Evolutionary conservation across 35 echinoderm and acorn worm species (phyloP).

Genomic region (Acanthaster planci): DNA sequence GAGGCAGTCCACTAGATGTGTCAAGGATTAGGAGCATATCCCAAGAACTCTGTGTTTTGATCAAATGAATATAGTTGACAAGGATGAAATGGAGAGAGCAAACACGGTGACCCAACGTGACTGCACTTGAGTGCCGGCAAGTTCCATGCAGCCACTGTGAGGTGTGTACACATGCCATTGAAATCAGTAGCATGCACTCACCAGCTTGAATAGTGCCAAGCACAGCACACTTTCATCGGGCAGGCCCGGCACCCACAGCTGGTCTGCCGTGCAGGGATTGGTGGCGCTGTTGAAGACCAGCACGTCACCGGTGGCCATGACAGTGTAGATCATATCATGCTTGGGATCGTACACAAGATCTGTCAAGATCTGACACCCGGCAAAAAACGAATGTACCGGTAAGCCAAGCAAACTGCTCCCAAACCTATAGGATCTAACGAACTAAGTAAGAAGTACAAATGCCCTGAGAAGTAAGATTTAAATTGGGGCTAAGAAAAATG

Average conservation of each 20-base stretch:
- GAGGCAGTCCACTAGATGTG: too few species aligned
- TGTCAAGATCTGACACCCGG: slow-evolving; percentile 39
- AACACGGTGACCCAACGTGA: too few species aligned
- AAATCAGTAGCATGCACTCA: slow-evolving; percentile 56
- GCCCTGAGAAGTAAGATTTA: too few species aligned
- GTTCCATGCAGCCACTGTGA: neutral
- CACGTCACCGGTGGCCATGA: slow-evolving; percentile 82
- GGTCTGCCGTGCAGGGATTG: slow-evolving; percentile 80
- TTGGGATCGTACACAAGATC: slow-evolving; percentile 93
- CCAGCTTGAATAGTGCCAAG: slow-evolving; percentile 80
- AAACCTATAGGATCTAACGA: too few species aligned
- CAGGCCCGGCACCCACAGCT: slow-evolving; percentile 71
- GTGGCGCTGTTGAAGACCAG: slow-evolving; percentile 80
- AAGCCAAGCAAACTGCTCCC: too few species aligned
- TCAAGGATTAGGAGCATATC: too few species aligned
- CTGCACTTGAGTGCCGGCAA: neutral
- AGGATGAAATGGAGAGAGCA: too few species aligned
- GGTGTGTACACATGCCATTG: neutral
- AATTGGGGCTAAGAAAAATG: too few species aligned
- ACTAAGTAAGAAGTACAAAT: too few species aligned
- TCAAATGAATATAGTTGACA: too few species aligned
- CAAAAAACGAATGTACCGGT: too few species aligned
- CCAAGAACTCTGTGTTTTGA: too few species aligned
- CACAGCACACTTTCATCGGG: slow-evolving; percentile 81
- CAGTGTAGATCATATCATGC: slow-evolving; percentile 75